A percentile compares a stretch with the other conserved stretches of the same genome.
Evolutionary conservation across 2,888 invertebrate species (phyloP).

Genomic region (Aporophyla nigra): DNA sequence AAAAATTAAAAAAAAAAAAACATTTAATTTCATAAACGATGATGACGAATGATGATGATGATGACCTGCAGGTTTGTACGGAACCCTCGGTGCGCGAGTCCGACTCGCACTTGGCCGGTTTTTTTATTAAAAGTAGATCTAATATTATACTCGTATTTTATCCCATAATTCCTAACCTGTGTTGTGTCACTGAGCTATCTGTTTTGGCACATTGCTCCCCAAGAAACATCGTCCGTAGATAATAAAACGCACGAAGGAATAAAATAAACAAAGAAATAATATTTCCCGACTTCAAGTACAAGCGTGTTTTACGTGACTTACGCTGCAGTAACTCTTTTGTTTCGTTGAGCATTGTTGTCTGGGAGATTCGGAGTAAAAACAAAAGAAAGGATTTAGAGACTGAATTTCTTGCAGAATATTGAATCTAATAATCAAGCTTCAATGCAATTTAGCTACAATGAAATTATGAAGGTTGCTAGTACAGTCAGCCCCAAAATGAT

Average conservation of each 20-base stretch:
- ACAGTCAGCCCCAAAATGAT: too few species aligned
- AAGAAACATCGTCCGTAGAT: background rate
- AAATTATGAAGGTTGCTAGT: slow-evolving; percentile 28
- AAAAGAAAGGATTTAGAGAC: background rate
- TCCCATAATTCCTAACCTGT: background rate
- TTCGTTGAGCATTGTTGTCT: background rate
- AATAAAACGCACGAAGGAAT: slow-evolving; percentile 20
- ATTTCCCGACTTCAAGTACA: slow-evolving; percentile 7
- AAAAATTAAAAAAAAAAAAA: too few species aligned
- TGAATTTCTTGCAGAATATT: slow-evolving; percentile 18
- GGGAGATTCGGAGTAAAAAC: background rate
- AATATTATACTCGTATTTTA: background rate
- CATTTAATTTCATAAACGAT: too few species aligned
- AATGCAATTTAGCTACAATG: slow-evolving; percentile 28
- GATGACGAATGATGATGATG: too few species aligned
- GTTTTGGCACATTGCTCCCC: background rate
- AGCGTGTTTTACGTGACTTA: slow-evolving; percentile 6
- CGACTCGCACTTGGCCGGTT: too few species aligned
- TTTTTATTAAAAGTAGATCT: too few species aligned
- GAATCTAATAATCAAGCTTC: slow-evolving; percentile 22
- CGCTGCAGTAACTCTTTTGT: background rate
- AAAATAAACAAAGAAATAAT: slow-evolving; percentile 22
- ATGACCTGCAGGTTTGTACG: too few species aligned
- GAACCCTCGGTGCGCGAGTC: too few species aligned
- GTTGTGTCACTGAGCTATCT: background rate